Evolutionary conservation across 2,888 invertebrate species (phyloP), one percentile per base, ranked within the genome.

Genomic region (Leucophora obtusa): DNA sequence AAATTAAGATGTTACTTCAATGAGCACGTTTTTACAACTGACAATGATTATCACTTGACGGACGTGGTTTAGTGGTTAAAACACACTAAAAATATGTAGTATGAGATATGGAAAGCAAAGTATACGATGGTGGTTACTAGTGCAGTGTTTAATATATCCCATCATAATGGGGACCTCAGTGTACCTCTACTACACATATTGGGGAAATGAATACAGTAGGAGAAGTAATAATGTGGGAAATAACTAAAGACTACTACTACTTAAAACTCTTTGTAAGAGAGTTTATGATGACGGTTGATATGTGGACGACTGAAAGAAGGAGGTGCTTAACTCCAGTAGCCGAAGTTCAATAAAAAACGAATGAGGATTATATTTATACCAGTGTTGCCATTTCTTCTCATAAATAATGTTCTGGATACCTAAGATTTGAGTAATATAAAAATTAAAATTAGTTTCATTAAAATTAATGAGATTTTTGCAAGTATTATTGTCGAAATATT

Each of bases 291-390:
- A 28, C 38, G 38, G 35, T 66, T 43, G 50, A n/a, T 43, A 38
- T 66, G 51, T 50, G 33, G 56, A 18, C 14, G 14, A 47, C 43
- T 15, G 72, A n/a, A 71, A 86, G 86, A 86, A 87, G 89, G 87
- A 88, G 89, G 87, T 84, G 89, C 89, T 88, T 87, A 89, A 90
- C 87, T 87, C 89, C 89, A 85, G 89, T 88, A 90, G 89, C 89
- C 87, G 88, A 88, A 87, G 88, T 82, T 83, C 11, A 58, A 62
- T 65, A 50, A 54, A 72, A 74, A 62, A 74, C 74, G 70, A 70
- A 60, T 17, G 62, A 62, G 71, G 62, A 75, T 68, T 58, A 18
- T 60, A 18, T 28, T 54, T 15, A 4, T 7, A 7, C 28, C 28
- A 28, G 28, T 28, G 28, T 28, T 28, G 28, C 28, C 28, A 28